Evolutionary conservation across 2,797 vertebrate species (phyloP).

Genomic region (Acomys russatus): DNA sequence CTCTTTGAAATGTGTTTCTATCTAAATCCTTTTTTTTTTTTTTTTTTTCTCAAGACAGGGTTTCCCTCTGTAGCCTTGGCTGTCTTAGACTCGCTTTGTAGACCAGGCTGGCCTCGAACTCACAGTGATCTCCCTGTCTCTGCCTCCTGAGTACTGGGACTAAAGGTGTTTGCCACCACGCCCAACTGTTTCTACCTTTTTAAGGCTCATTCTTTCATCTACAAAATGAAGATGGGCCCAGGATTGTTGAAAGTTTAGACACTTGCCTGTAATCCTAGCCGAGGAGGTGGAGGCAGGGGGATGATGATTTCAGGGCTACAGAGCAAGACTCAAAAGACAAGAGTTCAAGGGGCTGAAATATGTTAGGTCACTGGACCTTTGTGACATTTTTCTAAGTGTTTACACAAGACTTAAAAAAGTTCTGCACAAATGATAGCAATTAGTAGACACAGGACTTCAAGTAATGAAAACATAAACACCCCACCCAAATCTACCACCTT

Average conservation of each 20-base stretch:
- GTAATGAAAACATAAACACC: constrained; percentile 39
- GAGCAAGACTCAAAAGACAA: neutral
- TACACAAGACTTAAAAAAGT: neutral
- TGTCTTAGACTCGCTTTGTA: too few relatives aligned
- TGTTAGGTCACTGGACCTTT: neutral
- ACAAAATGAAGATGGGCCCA: neutral
- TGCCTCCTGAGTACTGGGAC: too few relatives aligned
- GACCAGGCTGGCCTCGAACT: too few relatives aligned
- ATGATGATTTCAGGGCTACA: neutral
- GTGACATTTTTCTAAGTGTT: neutral
- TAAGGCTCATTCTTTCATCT: neutral
- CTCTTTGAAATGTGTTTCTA: neutral
- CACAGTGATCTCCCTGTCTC: too few relatives aligned
- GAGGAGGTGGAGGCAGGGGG: neutral
- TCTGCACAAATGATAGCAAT: neutral
- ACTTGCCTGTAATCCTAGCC: neutral
- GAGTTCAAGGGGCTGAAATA: neutral
- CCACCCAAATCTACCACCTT: neutral
- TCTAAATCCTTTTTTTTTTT: too few relatives aligned
- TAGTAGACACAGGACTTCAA: constrained; percentile 41
- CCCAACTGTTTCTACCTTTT: neutral
- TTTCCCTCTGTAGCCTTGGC: too few relatives aligned
- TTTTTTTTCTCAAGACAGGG: too few relatives aligned
- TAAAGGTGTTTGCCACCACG: too few relatives aligned
- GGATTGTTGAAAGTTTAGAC: too few relatives aligned